Evolutionary conservation across 2,797 vertebrate genomes (phyloP), one percentile per base, ranked within the genome.

Genomic region (Novumbra hubbsi): DNA sequence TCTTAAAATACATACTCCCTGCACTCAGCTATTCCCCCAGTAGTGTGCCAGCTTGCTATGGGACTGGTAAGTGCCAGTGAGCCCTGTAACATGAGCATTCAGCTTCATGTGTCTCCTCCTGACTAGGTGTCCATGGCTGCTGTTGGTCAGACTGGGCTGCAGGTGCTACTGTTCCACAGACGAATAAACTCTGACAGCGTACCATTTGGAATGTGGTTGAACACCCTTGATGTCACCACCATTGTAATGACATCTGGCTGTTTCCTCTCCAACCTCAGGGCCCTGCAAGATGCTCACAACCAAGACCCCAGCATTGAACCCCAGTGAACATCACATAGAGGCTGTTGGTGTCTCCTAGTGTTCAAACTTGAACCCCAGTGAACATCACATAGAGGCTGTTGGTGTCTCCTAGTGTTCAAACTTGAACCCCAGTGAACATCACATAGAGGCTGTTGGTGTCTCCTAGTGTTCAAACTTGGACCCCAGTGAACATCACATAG

Each of bases 151-250:
- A 57, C 27, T 14, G 52, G 21, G 73, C 68, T 62, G 71, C 68
- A 70, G 48, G 68, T 70, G 65, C 24, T 45, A 52, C 34, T 28
- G n/a, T 21, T 70, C 75, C 8, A 57, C 70, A 73, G 71, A 76
- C 81, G 6, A 60, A 60, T 80, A 82, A 79, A 80, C 72, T 74
- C 73, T 79, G 76, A 71, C 71, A 30, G 66, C 52, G 67, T 80
- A 79, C 83, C 85, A 80, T 83, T 85, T 85, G 82, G 79, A 86
- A 86, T 83, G 77, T 55, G 73, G 57, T 68, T 68, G 24, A 65
- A 72, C 27, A 45, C n/a, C 68, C 72, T 8, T 66, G 76, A 82
- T 28, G n/a, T 24, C 45, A 74, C 66, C 27, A 64, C 66, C 2
- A 12, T 62, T 76, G 79, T 78, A 69, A 67, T 21, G 16, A 45